Evolutionary conservation across 1,140 invertebrate genomes (phyloP), one percentile per base, ranked within the genome.

Genomic region (Leptinotarsa defecta): DNA sequence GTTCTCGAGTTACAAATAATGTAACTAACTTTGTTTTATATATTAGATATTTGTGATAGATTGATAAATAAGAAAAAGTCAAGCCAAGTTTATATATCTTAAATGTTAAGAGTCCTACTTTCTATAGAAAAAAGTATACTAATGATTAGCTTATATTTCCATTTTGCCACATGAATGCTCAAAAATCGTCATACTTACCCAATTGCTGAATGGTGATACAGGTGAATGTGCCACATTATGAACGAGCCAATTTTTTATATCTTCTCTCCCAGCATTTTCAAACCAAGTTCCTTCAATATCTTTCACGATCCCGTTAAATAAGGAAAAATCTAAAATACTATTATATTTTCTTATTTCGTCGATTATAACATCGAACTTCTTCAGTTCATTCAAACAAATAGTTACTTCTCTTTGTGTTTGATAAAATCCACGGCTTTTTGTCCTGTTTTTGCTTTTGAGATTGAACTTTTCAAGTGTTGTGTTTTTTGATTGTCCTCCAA

Each of bases 401-500:
- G 52, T 57, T 19, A 57, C 15, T 57, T 57, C 52, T 0, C 52
- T 57, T 57, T 15, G 52, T 19, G 17, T 17, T 57, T 57, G 2
- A 57, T 57, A 57, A 57, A 57, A 57, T 2, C 3, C 52, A 15
- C 4, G 15, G 17, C 52, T 57, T 57, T 57, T 57, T 1, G 15
- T 15, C 15, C 15, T 57, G n/a, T 57, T 57, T 19, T 19, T 67
- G 20, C 70, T 71, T 43, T 80, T 82, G 74, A 89, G 76, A 80
- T 88, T 90, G 81, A 86, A 90, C 5, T 83, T 13, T 68, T 88
- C 82, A 67, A 92, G 81, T 4, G 77, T 81, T 84, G 90, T 86
- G 80, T 87, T 91, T 80, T 90, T 90, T 2, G 91, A 91, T 84
- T 92, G 90, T 4, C 90, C 90, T 4, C 95, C 95, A 77, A 96